phyloP scores from a whole-genome alignment of 2,113 vertebrate species.

The Antennarius striatus region DNA sequence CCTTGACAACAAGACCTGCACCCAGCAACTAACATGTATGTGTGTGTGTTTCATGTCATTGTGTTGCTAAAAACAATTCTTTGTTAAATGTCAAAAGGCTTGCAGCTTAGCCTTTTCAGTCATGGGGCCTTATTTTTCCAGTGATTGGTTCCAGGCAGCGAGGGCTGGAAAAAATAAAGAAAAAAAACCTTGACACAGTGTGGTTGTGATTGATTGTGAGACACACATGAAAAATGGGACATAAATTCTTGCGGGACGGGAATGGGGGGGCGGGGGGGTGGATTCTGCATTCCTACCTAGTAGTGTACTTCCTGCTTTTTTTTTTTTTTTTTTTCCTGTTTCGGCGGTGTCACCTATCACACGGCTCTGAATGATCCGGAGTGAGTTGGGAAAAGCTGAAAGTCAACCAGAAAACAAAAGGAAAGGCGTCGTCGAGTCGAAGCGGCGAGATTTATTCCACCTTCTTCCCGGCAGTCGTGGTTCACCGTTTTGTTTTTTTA shows the following conservation, averaged over 20 bases:
- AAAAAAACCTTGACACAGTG: conserved; percentile 28
- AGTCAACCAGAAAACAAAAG: background rate
- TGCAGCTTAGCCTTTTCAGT: conserved; percentile 20
- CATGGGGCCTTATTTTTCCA: conserved; percentile 28
- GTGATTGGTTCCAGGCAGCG: conserved; percentile 45
- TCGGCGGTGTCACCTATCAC: conserved; percentile 16
- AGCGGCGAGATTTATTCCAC: too few species aligned
- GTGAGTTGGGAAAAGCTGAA: background rate
- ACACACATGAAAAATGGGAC: conserved; percentile 28
- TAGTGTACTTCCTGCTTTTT: conserved; percentile 12
- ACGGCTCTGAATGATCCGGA: conserved; percentile 12
- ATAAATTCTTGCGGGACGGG: conserved; percentile 21
- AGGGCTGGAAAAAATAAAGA: background rate
- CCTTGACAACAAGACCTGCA: conserved; percentile 4
- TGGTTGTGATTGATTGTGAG: conserved; percentile 44
- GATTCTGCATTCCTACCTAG: conserved; percentile 20
- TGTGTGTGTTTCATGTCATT: background rate
- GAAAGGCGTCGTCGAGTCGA: too few species aligned
- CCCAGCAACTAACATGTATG: background rate
- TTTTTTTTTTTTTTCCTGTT: background rate
- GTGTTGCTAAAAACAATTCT: conserved; percentile 26
- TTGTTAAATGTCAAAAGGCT: conserved; percentile 40
- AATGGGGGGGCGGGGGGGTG: background rate
- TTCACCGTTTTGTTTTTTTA: too few species aligned
- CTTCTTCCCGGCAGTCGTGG: too few species aligned